Base-by-base conservation (phyloP, 2,113 vertebrate species). In the Brachyhypopomus gauderio region DNA sequence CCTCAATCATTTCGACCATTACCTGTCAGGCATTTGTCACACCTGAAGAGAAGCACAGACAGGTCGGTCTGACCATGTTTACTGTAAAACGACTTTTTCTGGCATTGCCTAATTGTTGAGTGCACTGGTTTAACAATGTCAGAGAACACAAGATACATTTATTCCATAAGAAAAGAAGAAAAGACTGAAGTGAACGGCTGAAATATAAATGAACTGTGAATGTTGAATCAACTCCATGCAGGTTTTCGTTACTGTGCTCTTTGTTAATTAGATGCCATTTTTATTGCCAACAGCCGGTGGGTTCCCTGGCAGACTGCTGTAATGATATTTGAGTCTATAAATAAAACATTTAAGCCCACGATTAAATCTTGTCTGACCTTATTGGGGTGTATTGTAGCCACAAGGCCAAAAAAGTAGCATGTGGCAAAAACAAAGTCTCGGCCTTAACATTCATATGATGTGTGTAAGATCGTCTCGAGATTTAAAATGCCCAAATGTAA, bases 301-400 rank as follows among this genome's bases (percentile, higher is more conserved):
- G 83, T 74, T 87, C 85, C 81, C 74, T 75, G 77, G 70, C 64
- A 67, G 78, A 82, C 69, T 84, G 64, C 83, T 78, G 79, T 73
- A 88, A 87, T 81, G 83, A 82, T 80, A 88, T 84, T 80, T 81
- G 79, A 85, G 75, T 85, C 83, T 86, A 82, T 82, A 89, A 86
- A 87, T 85, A 89, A 89, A 86, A 89, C 77, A 84, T 86, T 85
- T 75, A 84, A 85, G 79, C 71, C 75, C 34, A 85, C 79, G 84
- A 83, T 85, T 86, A 84, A 84, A 85, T 82, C n/a, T n/a, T 70
- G 71, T 77, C 79, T 83, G 71, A 83, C 81, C 70, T 86, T 83
- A 75, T 72, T 85, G 83, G 52, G 67, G 77, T 78, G 77, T 72
- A 62, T 76, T 76, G 56, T 78, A 84, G 63, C 64, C 83, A 82